Evolutionary conservation across 2,113 vertebrate species (phyloP).

Genomic region (mouse (Mus musculus)): GRCm39 chr9:46397501-46398000

Average conservation of each 20-base stretch:
- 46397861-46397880: constrained; percentile 52
- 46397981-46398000: background rate
- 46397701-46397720: background rate
- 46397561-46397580: background rate
- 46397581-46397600: background rate
- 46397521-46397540: background rate
- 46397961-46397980: background rate
- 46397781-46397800: constrained; percentile 16
- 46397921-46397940: background rate
- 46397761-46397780: constrained; percentile 18
- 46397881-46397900: background rate
- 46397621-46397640: background rate
- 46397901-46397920: background rate
- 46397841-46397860: constrained; percentile 43
- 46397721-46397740: background rate
- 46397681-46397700: background rate
- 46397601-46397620: background rate
- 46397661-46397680: background rate
- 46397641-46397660: background rate
- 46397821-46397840: constrained; percentile 50
- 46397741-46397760: background rate
- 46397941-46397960: background rate
- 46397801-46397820: constrained; percentile 41
- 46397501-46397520: background rate
- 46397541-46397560: background rate